Conservation (phyloP, 2,888 invertebrate species). For the Synanthedon myopaeformis region DNA sequence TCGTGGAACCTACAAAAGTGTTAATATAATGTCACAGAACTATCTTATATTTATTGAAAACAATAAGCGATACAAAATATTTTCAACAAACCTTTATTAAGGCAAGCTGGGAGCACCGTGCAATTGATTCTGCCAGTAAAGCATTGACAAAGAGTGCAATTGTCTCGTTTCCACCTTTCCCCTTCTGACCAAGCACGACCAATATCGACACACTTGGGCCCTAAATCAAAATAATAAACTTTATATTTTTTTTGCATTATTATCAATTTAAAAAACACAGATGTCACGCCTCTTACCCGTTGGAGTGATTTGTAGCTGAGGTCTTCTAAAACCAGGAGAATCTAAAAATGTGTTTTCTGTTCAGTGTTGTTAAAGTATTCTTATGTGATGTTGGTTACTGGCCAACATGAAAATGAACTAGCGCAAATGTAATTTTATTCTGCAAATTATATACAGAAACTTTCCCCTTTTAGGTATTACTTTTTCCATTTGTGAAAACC, state of each 20-base stretch:
- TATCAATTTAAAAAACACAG: no score
- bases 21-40: background rate
- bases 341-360: conserved; percentile 4
- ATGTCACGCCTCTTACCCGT: conserved; percentile 17
- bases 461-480: no score
- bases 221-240: background rate
- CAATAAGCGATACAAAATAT: background rate
- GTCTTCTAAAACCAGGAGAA: conserved; percentile 10
- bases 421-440: no score
- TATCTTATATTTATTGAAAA: background rate
- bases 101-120: conserved; percentile 31
- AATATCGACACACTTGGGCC: conserved; percentile 65
- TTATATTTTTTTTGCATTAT: no score
- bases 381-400: no score
- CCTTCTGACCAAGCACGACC: conserved; percentile 75
- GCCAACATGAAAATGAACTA: no score
- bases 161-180: conserved; percentile 72
- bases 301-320: conserved; percentile 9
- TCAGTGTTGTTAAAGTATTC: no score
- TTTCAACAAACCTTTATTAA: conserved; percentile 12
- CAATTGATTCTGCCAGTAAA: conserved; percentile 73
- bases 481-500: no score
- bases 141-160: conserved; percentile 81
- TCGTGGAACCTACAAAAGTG: background rate
- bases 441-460: no score